A percentile compares a stretch with the other conserved stretches of the same genome.
These are phyloP conservation scores for Sebastes fasciatus DNA, from an alignment of 2,113 vertebrate species.

Conservation along the genomic window DNA sequence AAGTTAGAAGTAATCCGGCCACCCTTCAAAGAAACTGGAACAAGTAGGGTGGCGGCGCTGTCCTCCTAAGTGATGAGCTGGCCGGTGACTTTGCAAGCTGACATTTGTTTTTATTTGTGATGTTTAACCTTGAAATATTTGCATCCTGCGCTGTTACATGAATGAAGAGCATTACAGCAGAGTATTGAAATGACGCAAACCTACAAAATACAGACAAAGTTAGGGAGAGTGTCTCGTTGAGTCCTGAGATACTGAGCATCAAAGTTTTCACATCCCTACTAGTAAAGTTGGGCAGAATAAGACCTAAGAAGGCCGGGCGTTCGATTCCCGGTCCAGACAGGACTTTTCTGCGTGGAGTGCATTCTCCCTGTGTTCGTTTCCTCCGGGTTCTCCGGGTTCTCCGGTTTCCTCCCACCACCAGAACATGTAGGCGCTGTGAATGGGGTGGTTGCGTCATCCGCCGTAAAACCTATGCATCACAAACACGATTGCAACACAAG, in stretches of 20 bases:
- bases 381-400: too few relatives aligned
- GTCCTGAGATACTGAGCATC: not conserved
- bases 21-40: constrained; percentile 60
- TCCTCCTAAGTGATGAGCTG: constrained; percentile 42
- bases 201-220: not conserved
- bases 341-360: too few relatives aligned
- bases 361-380: too few relatives aligned
- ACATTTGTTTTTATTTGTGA: constrained; percentile 2
- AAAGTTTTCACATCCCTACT: not conserved
- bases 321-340: too few relatives aligned
- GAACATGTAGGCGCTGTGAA: too few relatives aligned
- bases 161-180: not conserved
- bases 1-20: constrained; percentile 59
- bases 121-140: constrained; percentile 24
- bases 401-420: too few relatives aligned
- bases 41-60: constrained; percentile 21
- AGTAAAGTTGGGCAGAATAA: not conserved
- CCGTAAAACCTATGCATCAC: too few relatives aligned
- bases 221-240: not conserved
- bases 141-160: not conserved
- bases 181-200: not conserved
- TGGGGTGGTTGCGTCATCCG: too few relatives aligned
- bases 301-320: too few relatives aligned
- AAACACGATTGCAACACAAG: too few relatives aligned
- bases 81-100: constrained; percentile 12